phyloP scores from a whole-genome alignment of 2,888 invertebrate genomes.

The Pristionchus mayeri region DNA sequence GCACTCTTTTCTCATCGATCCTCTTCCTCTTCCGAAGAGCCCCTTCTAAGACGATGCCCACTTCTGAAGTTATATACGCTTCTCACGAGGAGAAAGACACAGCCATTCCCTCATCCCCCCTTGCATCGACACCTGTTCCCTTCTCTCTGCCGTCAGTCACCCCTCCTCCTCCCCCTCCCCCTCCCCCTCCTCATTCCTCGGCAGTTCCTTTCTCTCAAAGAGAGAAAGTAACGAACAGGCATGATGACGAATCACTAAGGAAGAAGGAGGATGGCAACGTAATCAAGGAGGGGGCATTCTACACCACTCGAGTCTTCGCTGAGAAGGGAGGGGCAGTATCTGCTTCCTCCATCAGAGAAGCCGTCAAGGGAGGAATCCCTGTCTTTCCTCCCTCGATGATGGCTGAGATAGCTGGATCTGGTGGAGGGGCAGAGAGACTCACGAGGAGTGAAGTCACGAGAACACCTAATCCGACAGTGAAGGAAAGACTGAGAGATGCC shows the following conservation, averaged over 20 bases:
- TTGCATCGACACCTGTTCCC: slow-evolving; percentile 22
- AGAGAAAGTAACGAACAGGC: background rate
- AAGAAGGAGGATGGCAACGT: background rate
- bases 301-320: slow-evolving; percentile 20
- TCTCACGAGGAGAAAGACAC: background rate
- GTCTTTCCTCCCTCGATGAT: slow-evolving; percentile 47
- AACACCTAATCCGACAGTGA: slow-evolving; percentile 37
- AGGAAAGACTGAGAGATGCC: slow-evolving; percentile 34
- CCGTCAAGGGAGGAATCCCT: slow-evolving; percentile 45
- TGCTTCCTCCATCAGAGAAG: background rate
- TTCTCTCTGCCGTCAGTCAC: background rate
- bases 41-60: slow-evolving; percentile 41
- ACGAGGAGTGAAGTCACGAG: slow-evolving; percentile 25
- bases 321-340: background rate
- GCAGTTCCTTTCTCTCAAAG: slow-evolving; percentile 5
- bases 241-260: background rate
- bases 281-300: slow-evolving; percentile 4
- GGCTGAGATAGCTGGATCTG: slow-evolving; percentile 36
- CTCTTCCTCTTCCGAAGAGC: background rate
- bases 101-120: background rate
- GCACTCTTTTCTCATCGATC: background rate
- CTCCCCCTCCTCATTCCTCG: background rate
- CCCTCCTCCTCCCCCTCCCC: slow-evolving; percentile 33
- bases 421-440: background rate
- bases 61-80: background rate